A percentile compares a stretch with the other conserved stretches of the same genome.
Evolutionary conservation across 2,888 invertebrate species (phyloP).

Genomic region (Parnassius smintheus): DNA sequence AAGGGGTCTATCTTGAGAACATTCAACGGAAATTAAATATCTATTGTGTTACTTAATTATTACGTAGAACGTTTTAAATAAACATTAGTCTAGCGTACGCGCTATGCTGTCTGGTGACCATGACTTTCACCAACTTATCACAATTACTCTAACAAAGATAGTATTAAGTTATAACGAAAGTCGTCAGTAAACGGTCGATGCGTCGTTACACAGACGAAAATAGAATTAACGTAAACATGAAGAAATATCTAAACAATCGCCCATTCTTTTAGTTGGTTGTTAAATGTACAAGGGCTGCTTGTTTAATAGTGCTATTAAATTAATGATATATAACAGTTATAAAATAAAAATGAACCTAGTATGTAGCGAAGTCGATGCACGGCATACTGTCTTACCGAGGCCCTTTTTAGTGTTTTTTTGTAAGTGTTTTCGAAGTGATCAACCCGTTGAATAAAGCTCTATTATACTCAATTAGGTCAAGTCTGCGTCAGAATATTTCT

Average conservation of each 20-base stretch:
- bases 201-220: constrained; percentile 32
- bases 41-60: constrained; percentile 45
- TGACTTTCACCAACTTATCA: constrained; percentile 24
- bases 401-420: constrained; percentile 56
- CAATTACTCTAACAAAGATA: not conserved
- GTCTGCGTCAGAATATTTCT: constrained; percentile 65
- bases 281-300: constrained; percentile 46
- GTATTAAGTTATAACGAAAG: constrained; percentile 22
- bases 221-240: constrained; percentile 37
- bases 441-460: constrained; percentile 66
- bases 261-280: constrained; percentile 34
- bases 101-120: constrained; percentile 34
- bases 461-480: constrained; percentile 81
- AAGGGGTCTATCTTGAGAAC: constrained; percentile 36
- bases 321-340: constrained; percentile 62
- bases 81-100: constrained; percentile 41
- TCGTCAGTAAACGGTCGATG: constrained; percentile 20
- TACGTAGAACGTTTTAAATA: constrained; percentile 41
- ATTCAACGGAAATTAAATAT: constrained; percentile 65
- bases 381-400: constrained; percentile 36
- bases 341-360: constrained; percentile 51
- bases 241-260: constrained; percentile 41
- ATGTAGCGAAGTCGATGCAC: constrained; percentile 37
- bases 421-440: constrained; percentile 61
- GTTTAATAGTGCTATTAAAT: constrained; percentile 57